Evolutionary conservation across 53 echinoderm and acorn worm genomes (phyloP), one percentile per base, ranked within the genome.

Genomic region (Echinarachnius parma): DNA sequence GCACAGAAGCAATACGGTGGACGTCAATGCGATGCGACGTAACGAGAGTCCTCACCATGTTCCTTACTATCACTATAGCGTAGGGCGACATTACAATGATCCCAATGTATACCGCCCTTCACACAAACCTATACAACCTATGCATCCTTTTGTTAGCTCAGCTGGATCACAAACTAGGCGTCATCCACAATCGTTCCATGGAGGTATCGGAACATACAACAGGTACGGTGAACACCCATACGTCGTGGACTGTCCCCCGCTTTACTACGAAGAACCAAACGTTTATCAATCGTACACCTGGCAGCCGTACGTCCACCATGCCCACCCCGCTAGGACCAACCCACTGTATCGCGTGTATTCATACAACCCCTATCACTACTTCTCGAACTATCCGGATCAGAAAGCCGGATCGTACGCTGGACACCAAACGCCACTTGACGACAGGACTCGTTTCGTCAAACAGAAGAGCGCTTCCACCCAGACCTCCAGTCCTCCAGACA

Each of bases 381-480:
- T n/a, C n/a, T n/a, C n/a, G n/a, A n/a, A n/a, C n/a, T n/a, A n/a
- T n/a, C n/a, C n/a, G n/a, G n/a, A n/a, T n/a, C n/a, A n/a, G n/a
- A n/a, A n/a, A n/a, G n/a, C n/a, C n/a, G n/a, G n/a, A n/a, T n/a
- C n/a, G n/a, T n/a, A n/a, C n/a, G n/a, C n/a, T n/a, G n/a, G n/a
- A n/a, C n/a, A n/a, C n/a, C n/a, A n/a, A n/a, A n/a, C n/a, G n/a
- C n/a, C n/a, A n/a, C n/a, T n/a, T n/a, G 57, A 70, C 2, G 53
- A 56, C 30, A 31, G 28, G n/a, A 7, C 44, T 9, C 74, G 57
- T 24, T 72, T 36, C 19, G 74, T 72, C 9, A 72, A 72, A 28
- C 74, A 42, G 0, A 36, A 28, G 24, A 72, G 56, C 3, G 28
- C 74, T 10, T 72, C 74, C 13, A 72, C 74, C 23, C 74, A 72